Evolutionary conservation across 2,888 invertebrate species (phyloP).

Genomic region (Portevinia maculata): DNA sequence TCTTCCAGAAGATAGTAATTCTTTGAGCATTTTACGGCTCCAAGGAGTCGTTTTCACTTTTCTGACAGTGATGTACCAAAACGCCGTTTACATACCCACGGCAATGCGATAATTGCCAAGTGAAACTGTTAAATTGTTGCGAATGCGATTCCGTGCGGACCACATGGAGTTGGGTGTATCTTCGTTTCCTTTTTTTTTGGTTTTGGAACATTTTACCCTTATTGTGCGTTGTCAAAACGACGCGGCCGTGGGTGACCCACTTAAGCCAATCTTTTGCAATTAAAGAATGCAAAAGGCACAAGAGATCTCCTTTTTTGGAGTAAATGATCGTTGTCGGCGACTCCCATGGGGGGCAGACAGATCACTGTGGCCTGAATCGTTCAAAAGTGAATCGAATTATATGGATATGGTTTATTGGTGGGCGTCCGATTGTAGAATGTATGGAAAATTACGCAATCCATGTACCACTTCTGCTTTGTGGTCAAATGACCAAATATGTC

Average conservation of each 20-base stretch:
- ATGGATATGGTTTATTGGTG: constrained; percentile 51
- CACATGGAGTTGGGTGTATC: no score
- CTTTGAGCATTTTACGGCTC: no score
- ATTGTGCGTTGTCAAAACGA: no score
- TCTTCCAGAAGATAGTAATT: no score
- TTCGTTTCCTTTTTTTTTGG: no score
- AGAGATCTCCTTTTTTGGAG: constrained; percentile 1
- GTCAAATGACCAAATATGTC: constrained; percentile 14
- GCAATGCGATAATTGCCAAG: no score
- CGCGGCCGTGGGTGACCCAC: constrained; percentile 4
- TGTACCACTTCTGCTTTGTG: background rate
- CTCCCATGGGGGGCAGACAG: background rate
- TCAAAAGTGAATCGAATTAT: constrained; percentile 11
- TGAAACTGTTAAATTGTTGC: no score
- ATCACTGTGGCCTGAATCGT: constrained; percentile 7
- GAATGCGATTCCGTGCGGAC: no score
- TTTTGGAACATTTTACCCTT: no score
- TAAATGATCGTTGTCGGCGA: background rate
- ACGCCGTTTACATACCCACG: no score
- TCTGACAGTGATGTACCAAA: no score
- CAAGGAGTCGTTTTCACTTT: no score
- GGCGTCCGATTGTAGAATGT: constrained; percentile 33
- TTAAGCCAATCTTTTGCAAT: background rate
- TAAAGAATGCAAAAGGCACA: background rate
- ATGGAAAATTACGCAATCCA: constrained; percentile 38